Conservation (phyloP, 2,113 vertebrate species). For the Pseudorasbora parva region DNA sequence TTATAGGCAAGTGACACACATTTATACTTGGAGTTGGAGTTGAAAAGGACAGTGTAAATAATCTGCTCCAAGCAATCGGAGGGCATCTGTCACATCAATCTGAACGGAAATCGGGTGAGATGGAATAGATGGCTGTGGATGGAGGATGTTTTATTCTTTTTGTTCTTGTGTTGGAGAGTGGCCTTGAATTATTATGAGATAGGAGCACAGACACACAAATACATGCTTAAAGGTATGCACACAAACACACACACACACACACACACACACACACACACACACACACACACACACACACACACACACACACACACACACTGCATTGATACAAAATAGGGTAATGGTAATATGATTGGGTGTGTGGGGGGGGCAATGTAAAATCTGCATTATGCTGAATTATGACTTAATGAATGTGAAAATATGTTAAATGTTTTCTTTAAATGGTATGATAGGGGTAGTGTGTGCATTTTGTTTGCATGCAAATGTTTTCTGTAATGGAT, state of each 20-base stretch:
- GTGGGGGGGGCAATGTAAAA: background rate
- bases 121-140: background rate
- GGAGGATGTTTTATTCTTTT: conserved; percentile 40
- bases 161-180: conserved; percentile 31
- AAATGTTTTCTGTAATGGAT: too few species aligned
- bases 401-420: conserved; percentile 2
- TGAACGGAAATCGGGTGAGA: conserved; percentile 1
- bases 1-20: background rate
- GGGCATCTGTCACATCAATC: conserved; percentile 36
- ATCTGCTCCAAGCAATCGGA: conserved; percentile 24
- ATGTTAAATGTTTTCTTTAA: background rate
- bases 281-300: conserved; percentile 45
- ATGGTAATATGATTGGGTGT: background rate
- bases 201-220: conserved; percentile 21
- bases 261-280: too few species aligned
- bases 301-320: conserved; percentile 53
- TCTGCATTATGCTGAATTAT: background rate
- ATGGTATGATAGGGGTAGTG: background rate
- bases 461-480: too few species aligned
- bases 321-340: conserved; percentile 52
- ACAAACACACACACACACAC: conserved; percentile 46
- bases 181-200: conserved; percentile 45
- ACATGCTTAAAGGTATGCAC: conserved; percentile 54
- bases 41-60: conserved; percentile 13
- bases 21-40: conserved; percentile 3